A percentile compares a stretch with the other conserved stretches of the same genome.
These are phyloP conservation scores for Eupeodes latifasciatus DNA, from an alignment of 2,888 invertebrate genomes.

Conservation along the genomic window DNA sequence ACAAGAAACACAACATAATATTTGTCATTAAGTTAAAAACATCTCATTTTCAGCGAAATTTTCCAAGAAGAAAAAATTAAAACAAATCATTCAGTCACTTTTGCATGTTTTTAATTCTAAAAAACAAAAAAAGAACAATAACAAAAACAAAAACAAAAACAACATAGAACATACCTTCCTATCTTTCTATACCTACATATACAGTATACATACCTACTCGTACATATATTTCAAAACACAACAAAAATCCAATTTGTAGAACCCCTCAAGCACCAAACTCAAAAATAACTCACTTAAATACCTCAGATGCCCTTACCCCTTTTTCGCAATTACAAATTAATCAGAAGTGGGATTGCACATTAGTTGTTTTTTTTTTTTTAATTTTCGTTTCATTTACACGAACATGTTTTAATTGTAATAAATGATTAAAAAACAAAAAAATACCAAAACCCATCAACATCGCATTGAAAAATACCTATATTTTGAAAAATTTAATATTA, in stretches of 20 bases:
- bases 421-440: conserved; percentile 40
- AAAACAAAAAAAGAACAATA: neutral
- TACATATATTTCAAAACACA: neutral
- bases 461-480: conserved; percentile 20
- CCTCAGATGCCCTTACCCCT: conserved; percentile 1
- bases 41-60: conserved; percentile 15
- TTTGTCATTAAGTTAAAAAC: conserved; percentile 43
- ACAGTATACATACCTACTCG: neutral
- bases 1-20: conserved; percentile 6
- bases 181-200: too few relatives aligned
- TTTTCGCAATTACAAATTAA: conserved; percentile 31
- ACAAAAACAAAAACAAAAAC: neutral
- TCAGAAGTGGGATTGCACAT: conserved; percentile 29
- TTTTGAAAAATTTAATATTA: conserved; percentile 11
- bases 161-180: too few relatives aligned
- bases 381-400: conserved; percentile 13
- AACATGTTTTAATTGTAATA: conserved; percentile 3
- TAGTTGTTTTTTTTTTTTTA: conserved; percentile 18
- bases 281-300: conserved; percentile 45
- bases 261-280: conserved; percentile 4
- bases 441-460: conserved; percentile 27
- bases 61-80: conserved; percentile 1
- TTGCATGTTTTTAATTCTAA: conserved; percentile 24
- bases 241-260: conserved; percentile 28
- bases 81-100: conserved; percentile 50